Evolutionary conservation across 2,797 vertebrate genomes (phyloP).

Genomic region (Falco cherrug): DNA sequence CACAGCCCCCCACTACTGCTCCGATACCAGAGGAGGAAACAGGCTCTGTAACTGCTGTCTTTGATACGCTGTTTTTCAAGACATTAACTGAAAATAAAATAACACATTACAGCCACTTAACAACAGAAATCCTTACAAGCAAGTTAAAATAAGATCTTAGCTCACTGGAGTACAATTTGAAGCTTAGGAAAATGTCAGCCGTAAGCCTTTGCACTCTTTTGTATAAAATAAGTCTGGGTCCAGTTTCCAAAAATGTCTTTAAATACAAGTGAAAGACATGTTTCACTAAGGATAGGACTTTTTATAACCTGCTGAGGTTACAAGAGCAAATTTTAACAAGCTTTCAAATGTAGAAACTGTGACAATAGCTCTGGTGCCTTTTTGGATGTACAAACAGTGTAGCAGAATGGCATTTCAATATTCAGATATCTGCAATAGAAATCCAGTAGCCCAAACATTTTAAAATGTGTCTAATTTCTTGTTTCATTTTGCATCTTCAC

Average conservation of each 20-base stretch:
- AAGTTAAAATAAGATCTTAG: slow-evolving; percentile 30
- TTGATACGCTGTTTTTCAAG: neutral
- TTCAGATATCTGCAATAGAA: neutral
- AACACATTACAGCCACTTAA: neutral
- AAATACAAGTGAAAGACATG: neutral
- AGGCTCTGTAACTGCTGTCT: neutral
- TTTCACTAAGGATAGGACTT: neutral
- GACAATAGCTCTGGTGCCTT: neutral
- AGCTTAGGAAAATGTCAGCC: slow-evolving; percentile 2
- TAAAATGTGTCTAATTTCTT: neutral
- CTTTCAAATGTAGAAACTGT: neutral
- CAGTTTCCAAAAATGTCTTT: neutral
- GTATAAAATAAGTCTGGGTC: neutral
- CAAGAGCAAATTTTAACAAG: neutral
- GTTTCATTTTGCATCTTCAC: neutral
- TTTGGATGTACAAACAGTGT: neutral
- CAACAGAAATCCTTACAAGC: neutral
- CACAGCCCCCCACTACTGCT: neutral
- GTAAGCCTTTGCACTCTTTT: neutral
- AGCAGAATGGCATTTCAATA: neutral
- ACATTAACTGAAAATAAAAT: neutral
- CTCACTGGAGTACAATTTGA: neutral
- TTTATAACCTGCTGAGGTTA: neutral
- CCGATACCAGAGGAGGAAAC: neutral
- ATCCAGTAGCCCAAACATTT: neutral